Base-by-base conservation (phyloP, 2,113 vertebrate species). In the Regulus satrapa region DNA sequence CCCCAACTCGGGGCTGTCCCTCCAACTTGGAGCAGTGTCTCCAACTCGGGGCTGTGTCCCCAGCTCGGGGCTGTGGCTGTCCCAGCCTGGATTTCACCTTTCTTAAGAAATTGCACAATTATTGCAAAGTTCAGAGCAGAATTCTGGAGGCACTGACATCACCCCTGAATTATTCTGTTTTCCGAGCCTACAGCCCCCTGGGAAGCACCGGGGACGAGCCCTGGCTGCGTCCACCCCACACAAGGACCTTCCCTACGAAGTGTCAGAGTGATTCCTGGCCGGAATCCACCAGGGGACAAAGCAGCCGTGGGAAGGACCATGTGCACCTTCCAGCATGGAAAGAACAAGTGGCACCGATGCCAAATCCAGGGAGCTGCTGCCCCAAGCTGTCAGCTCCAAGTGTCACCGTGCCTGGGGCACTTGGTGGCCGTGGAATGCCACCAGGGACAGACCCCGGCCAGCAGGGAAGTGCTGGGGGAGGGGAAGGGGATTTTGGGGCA, bases 321-420 rank as follows among this genome's bases (percentile, higher is more conserved):
- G 17, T 2, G 71, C 31, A 55, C 79, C 58, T 90, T 55, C 82
- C 40, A 56, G 61, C 20, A 2, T 0, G 69, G 66, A 7, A 17
- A 45, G 38, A 46, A 25, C 7, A 31, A 12, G 15, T 1, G 5
- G 34, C 18, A 5, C 5, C 0, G 3, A 23, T 43, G 90, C 36
- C 75, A 79, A 43, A 10, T 3, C 32, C 55, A 26, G 43, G 82
- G 77, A 76, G 24, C 72, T 41, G 67, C 62, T 68, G 81, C n/a
- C 23, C 31, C 0, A 25, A 32, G 1, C 79, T 0, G 0, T 20
- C 55, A 28, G 69, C 74, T 34, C 58, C 2, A 0, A 34, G n/a
- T 36, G 76, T 21, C 75, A 36, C 48, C 5, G 2, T 29, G 79
- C 9, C 52, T 10, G 5, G 0, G 38, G 19, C 38, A 10, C 83